These are phyloP conservation scores for Corythaeola cristata DNA, from an alignment of 2,113 vertebrate genomes.

Conservation along the genomic window DNA sequence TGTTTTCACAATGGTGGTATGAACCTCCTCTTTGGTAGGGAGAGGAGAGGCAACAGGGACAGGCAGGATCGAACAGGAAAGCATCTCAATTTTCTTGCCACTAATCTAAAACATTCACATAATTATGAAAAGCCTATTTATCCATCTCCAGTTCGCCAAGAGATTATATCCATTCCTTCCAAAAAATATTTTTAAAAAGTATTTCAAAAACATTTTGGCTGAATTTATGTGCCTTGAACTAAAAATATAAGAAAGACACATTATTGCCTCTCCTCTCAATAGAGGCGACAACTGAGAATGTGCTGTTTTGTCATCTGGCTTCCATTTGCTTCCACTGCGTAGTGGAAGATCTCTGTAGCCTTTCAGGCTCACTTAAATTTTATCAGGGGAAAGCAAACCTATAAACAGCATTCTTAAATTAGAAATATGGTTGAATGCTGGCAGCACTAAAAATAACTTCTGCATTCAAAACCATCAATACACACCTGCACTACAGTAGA, in stretches of 20 bases:
- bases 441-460: background rate
- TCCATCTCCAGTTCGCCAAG: background rate
- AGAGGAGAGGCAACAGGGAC: background rate
- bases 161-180: background rate
- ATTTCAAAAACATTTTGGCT: background rate
- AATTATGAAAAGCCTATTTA: background rate
- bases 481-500: background rate
- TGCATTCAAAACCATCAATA: background rate
- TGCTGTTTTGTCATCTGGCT: background rate
- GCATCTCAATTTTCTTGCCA: background rate
- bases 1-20: background rate
- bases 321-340: background rate
- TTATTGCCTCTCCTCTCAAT: background rate
- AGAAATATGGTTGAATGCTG: background rate
- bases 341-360: background rate
- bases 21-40: background rate
- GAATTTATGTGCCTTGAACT: background rate
- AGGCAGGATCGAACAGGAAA: background rate
- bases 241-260: background rate
- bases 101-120: background rate
- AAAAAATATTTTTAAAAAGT: background rate
- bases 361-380: background rate
- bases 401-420: background rate
- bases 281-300: background rate
- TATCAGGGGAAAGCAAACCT: background rate